Percentiles rank a stretch among this genome's conserved stretches.
phyloP scores from a whole-genome alignment of 1,140 invertebrate species.

The Nebria ingens region DNA sequence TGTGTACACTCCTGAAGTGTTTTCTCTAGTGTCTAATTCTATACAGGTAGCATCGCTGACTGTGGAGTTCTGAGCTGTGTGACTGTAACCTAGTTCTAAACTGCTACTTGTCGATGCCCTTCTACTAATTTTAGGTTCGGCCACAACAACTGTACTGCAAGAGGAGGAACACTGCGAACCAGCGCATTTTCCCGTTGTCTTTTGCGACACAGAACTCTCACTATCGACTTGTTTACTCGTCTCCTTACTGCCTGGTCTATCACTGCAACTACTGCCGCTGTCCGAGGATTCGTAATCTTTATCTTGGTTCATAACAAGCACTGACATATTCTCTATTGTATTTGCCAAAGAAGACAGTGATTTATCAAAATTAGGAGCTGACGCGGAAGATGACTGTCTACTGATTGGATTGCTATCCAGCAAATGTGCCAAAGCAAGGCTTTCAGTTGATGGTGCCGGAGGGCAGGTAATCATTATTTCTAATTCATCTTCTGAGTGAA shows the following conservation, averaged over 20 bases:
- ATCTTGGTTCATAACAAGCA: slow-evolving; percentile 31
- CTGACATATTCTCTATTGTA: slow-evolving; percentile 22
- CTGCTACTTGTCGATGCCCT: slow-evolving; percentile 61
- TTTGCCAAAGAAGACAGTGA: slow-evolving; percentile 28
- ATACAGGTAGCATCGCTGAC: slow-evolving; percentile 49
- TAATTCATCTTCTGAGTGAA: slow-evolving; percentile 85
- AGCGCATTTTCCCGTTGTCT: slow-evolving; percentile 33
- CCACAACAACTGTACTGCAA: slow-evolving; percentile 69
- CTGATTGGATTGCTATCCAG: slow-evolving; percentile 47
- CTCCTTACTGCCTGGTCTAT: slow-evolving; percentile 20
- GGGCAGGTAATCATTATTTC: slow-evolving; percentile 73
- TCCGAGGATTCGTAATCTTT: slow-evolving; percentile 22
- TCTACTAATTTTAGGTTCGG: slow-evolving; percentile 45
- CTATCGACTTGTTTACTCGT: slow-evolving; percentile 23
- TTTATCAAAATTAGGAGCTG: slow-evolving; percentile 33
- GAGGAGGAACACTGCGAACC: slow-evolving; percentile 73
- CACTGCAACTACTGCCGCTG: slow-evolving; percentile 31
- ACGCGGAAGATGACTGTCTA: slow-evolving; percentile 41
- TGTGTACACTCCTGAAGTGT: slow-evolving; percentile 36
- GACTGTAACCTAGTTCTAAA: slow-evolving; percentile 67
- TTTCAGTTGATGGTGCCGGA: slow-evolving; percentile 61
- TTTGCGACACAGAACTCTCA: slow-evolving; percentile 27
- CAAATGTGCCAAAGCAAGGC: slow-evolving; percentile 58
- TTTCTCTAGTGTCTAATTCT: slow-evolving; percentile 39
- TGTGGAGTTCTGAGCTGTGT: slow-evolving; percentile 71